Percentiles rank a stretch among this genome's conserved stretches.
Evolutionary conservation across 2,888 invertebrate species (phyloP).

Genomic region (Lasioglossum figueresi): DNA sequence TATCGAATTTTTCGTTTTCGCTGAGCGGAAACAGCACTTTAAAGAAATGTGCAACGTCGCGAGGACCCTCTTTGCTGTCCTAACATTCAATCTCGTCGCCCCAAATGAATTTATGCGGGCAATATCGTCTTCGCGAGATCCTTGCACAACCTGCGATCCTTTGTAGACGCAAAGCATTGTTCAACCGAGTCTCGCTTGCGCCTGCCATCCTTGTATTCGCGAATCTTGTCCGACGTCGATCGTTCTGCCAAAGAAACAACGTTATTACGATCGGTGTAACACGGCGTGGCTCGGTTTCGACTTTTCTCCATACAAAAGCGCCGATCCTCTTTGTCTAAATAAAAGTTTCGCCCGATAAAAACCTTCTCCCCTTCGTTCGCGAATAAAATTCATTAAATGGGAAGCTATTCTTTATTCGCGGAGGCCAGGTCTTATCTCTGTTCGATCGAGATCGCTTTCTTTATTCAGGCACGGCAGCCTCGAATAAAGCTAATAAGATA

Average conservation of each 20-base stretch:
- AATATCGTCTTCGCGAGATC: not conserved
- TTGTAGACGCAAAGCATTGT: not conserved
- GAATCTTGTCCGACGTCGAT: not conserved
- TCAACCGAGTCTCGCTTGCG: not conserved
- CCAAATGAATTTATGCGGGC: constrained; percentile 16
- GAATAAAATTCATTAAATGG: not conserved
- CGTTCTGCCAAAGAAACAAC: not conserved
- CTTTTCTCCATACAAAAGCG: not conserved
- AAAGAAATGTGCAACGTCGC: not conserved
- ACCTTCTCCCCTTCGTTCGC: not conserved
- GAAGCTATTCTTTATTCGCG: not conserved
- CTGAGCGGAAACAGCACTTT: not conserved
- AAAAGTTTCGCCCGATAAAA: not conserved
- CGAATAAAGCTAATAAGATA: not conserved
- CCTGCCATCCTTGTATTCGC: not conserved
- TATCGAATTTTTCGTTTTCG: not conserved
- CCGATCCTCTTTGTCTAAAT: not conserved
- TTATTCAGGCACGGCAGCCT: not conserved
- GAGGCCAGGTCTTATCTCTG: not conserved
- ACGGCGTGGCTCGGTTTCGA: not conserved
- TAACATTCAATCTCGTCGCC: constrained; percentile 3
- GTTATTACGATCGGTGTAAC: not conserved
- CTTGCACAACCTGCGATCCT: not conserved
- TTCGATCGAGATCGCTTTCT: not conserved
- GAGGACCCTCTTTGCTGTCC: not conserved